phyloP scores from a whole-genome alignment of 2,888 invertebrate species.

The Diplazon laetatorius region DNA sequence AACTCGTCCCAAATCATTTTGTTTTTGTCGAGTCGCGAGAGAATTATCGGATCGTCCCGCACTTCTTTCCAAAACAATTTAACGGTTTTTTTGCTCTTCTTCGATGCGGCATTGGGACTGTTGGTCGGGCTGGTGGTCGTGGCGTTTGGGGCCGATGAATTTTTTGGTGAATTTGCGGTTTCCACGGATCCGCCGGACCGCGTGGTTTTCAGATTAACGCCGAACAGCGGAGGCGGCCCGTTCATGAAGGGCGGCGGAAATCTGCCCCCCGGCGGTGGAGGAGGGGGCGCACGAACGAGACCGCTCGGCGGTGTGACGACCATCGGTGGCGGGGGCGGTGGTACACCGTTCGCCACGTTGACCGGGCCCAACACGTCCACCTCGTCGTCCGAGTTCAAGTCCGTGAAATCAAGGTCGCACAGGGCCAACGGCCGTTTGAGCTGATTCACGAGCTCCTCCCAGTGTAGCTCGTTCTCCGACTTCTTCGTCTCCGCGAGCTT shows the following conservation, averaged over 20 bases:
- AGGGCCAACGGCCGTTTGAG: slow-evolving; percentile 90
- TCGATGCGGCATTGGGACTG: slow-evolving; percentile 83
- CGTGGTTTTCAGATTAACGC: slow-evolving; percentile 77
- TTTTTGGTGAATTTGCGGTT: slow-evolving; percentile 74
- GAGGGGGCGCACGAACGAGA: slow-evolving; percentile 83
- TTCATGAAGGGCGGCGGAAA: slow-evolving; percentile 81
- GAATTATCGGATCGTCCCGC: slow-evolving; percentile 89
- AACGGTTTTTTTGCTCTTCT: slow-evolving; percentile 97
- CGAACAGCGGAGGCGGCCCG: slow-evolving; percentile 81
- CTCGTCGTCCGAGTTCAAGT: slow-evolving; percentile 94
- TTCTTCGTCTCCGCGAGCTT: slow-evolving; percentile 90
- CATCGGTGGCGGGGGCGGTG: slow-evolving; percentile 92
- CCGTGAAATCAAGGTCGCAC: slow-evolving; percentile 98
- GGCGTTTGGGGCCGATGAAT: slow-evolving; percentile 71
- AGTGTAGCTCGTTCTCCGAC: slow-evolving; percentile 96
- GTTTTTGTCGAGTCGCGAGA: slow-evolving; percentile 84
- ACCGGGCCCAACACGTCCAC: slow-evolving; percentile 89
- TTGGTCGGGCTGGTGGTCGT: slow-evolving; percentile 71
- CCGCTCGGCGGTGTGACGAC: slow-evolving; percentile 85
- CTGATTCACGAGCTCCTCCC: slow-evolving; percentile 94
- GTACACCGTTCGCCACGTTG: slow-evolving; percentile 86
- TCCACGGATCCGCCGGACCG: slow-evolving; percentile 58
- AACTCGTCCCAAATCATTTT: slow-evolving; percentile 96
- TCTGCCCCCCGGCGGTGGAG: slow-evolving; percentile 78
- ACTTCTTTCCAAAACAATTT: slow-evolving; percentile 99